phyloP scores from a whole-genome alignment of 2,888 invertebrate species.

The Dione vanillae region DNA sequence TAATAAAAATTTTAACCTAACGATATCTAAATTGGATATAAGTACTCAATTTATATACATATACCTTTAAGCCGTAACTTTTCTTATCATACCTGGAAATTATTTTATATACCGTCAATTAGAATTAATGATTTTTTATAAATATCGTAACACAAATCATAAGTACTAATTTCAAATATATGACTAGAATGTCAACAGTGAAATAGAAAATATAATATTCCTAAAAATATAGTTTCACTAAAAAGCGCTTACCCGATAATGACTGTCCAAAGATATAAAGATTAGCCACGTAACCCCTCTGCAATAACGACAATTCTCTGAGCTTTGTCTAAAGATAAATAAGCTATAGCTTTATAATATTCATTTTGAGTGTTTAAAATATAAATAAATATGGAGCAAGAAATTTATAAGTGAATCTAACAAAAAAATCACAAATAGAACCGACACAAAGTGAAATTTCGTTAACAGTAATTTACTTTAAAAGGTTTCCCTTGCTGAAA shows the following conservation, averaged over 20 bases:
- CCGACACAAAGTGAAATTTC: background rate
- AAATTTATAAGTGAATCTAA: background rate
- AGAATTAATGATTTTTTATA: no score
- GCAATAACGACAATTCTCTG: constrained; percentile 2
- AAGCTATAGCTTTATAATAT: background rate
- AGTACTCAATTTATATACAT: no score
- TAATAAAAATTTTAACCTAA: no score
- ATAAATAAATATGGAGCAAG: background rate
- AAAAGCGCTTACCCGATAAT: constrained; percentile 6
- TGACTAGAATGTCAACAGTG: background rate
- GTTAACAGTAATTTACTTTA: background rate
- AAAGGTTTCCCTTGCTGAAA: background rate
- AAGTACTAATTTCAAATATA: no score
- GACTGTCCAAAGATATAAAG: constrained; percentile 7
- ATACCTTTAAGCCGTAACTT: no score
- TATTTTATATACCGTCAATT: no score
- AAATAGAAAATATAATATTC: background rate
- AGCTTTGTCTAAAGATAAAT: background rate
- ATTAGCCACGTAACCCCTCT: constrained; percentile 13
- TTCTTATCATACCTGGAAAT: no score
- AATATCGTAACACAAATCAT: no score
- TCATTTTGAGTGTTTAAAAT: constrained; percentile 1
- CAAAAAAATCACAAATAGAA: background rate
- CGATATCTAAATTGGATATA: no score
- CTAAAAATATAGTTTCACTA: background rate